Conservation (phyloP, 1,140 invertebrate genomes). For the Achroia grisella region DNA sequence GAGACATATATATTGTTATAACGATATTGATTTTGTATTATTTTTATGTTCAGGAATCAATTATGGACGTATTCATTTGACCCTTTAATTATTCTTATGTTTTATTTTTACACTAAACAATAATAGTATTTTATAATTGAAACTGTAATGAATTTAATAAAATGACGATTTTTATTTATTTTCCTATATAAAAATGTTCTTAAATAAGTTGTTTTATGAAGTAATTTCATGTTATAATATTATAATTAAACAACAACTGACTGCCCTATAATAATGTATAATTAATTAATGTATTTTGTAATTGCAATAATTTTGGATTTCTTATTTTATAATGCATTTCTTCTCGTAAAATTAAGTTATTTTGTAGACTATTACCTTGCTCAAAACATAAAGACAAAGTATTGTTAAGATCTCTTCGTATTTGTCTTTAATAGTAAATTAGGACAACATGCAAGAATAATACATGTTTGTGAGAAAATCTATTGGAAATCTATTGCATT, state of each 20-base stretch:
- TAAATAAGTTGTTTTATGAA: too few relatives aligned
- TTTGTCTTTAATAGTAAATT: slow-evolving; percentile 8
- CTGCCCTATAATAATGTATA: background rate
- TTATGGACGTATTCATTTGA: too few relatives aligned
- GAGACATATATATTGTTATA: background rate
- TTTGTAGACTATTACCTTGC: slow-evolving; percentile 23
- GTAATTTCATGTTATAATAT: too few relatives aligned
- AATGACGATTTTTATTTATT: too few relatives aligned
- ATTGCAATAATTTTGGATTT: slow-evolving; percentile 19
- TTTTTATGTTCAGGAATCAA: too few relatives aligned
- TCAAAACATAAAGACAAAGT: slow-evolving; percentile 43
- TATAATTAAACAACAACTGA: too few relatives aligned
- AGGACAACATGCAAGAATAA: background rate
- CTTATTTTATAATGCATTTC: slow-evolving; percentile 15
- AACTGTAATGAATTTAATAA: too few relatives aligned
- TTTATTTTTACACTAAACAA: too few relatives aligned
- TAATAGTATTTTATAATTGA: too few relatives aligned
- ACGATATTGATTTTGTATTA: too few relatives aligned
- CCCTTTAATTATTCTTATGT: too few relatives aligned
- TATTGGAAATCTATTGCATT: background rate
- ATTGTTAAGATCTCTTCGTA: slow-evolving; percentile 20
- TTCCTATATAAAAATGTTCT: too few relatives aligned
- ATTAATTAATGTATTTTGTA: slow-evolving; percentile 6
- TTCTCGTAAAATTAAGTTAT: background rate
- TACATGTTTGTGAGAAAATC: slow-evolving; percentile 2